Conservation (phyloP, 2,797 vertebrate species). For the Pempheris klunzingeri region DNA sequence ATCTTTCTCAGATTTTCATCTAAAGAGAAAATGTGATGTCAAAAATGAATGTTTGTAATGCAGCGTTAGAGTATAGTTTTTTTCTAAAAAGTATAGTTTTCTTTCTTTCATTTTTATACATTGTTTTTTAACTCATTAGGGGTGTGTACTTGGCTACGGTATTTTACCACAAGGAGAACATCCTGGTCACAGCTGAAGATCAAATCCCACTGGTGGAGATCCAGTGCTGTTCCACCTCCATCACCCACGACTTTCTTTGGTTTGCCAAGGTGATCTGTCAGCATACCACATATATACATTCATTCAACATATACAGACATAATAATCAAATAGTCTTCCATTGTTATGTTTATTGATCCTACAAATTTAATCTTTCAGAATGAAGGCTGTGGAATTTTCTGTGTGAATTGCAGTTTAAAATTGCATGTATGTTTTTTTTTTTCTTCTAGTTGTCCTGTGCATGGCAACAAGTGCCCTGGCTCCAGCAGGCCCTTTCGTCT, state of each 20-base stretch:
- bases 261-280: conserved; percentile 82
- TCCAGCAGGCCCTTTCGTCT: conserved; percentile 83
- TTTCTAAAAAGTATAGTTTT: too few species aligned
- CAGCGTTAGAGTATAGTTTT: too few species aligned
- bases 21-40: background rate
- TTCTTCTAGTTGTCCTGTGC: conserved; percentile 83
- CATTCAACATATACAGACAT: background rate
- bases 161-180: conserved; percentile 86
- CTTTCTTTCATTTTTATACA: too few species aligned
- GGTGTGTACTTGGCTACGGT: conserved; percentile 85
- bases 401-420: background rate
- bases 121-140: conserved; percentile 63
- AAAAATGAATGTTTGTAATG: too few species aligned
- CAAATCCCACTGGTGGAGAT: conserved; percentile 88
- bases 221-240: conserved; percentile 85
- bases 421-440: background rate
- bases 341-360: background rate
- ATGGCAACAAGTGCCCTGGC: conserved; percentile 86
- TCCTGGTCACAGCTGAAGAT: conserved; percentile 85
- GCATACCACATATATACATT: background rate
- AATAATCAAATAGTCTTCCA: background rate
- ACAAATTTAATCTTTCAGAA: background rate
- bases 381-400: background rate
- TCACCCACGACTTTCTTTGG: conserved; percentile 87
- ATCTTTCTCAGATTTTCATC: background rate